A percentile compares a stretch with the other conserved stretches of the same genome.
phyloP scores from a whole-genome alignment of 2,888 invertebrate genomes.

The Diadromus collaris region DNA sequence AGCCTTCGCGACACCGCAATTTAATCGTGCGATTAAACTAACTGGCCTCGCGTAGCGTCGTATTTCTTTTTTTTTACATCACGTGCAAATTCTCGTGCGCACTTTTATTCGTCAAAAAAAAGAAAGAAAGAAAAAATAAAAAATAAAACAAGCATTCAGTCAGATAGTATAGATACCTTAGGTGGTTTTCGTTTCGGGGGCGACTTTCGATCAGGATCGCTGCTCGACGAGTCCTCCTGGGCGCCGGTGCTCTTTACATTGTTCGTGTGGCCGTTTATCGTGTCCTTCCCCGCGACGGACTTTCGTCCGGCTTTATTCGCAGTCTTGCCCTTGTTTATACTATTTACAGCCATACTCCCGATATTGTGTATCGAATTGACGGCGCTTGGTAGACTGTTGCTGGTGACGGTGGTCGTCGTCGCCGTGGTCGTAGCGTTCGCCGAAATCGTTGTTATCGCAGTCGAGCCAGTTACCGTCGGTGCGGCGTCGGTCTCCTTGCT shows the following conservation, averaged over 20 bases:
- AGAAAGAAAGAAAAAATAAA: conserved; percentile 10
- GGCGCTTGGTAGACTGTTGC: conserved; percentile 79
- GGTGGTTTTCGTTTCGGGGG: conserved; percentile 86
- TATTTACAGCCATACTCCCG: conserved; percentile 85
- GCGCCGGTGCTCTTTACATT: conserved; percentile 78
- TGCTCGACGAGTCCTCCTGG: conserved; percentile 86
- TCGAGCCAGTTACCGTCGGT: conserved; percentile 71
- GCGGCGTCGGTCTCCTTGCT: conserved; percentile 69
- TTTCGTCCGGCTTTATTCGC: conserved; percentile 80
- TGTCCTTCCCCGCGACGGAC: conserved; percentile 78
- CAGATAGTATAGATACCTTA: conserved; percentile 78
- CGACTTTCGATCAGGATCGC: conserved; percentile 83
- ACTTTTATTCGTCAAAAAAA: neutral
- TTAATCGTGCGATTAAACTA: neutral
- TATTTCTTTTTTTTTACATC: neutral
- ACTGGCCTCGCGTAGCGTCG: neutral
- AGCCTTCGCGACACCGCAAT: too few species aligned
- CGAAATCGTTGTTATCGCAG: conserved; percentile 80
- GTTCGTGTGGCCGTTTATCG: conserved; percentile 81
- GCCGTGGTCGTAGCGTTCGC: conserved; percentile 66
- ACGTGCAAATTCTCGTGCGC: neutral
- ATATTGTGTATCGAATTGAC: conserved; percentile 83
- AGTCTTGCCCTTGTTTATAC: conserved; percentile 83
- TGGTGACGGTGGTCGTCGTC: conserved; percentile 26
- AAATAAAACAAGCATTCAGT: conserved; percentile 43